Evolutionary conservation across 2,888 invertebrate genomes (phyloP).

Genomic region (Eudemis profundana): DNA sequence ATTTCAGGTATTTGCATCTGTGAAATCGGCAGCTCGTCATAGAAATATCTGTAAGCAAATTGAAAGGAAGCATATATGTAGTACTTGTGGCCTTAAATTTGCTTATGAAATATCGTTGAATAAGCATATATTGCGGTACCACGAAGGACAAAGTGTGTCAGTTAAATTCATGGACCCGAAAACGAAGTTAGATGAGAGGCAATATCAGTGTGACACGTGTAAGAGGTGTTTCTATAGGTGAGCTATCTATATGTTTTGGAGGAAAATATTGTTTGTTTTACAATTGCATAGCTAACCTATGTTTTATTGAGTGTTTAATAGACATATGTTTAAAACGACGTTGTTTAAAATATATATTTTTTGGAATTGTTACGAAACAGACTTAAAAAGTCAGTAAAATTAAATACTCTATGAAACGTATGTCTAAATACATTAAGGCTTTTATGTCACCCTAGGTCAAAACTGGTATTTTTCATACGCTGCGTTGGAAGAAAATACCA

Average conservation of each 20-base stretch:
- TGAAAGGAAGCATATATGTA: slow-evolving; percentile 71
- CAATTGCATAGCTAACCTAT: too few relatives aligned
- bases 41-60: slow-evolving; percentile 68
- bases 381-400: too few relatives aligned
- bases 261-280: background rate
- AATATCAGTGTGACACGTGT: slow-evolving; percentile 86
- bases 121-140: slow-evolving; percentile 76
- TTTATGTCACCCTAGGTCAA: too few relatives aligned
- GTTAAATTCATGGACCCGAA: slow-evolving; percentile 70
- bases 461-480: too few relatives aligned
- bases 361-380: too few relatives aligned
- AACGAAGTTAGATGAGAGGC: slow-evolving; percentile 61
- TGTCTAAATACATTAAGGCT: too few relatives aligned
- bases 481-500: too few relatives aligned
- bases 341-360: too few relatives aligned
- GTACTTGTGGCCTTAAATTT: slow-evolving; percentile 73
- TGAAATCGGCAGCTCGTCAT: slow-evolving; percentile 81
- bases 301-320: too few relatives aligned
- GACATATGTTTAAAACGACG: too few relatives aligned
- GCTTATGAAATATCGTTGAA: slow-evolving; percentile 78
- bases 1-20: slow-evolving; percentile 73
- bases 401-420: too few relatives aligned
- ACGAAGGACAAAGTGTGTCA: slow-evolving; percentile 76
- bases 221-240: slow-evolving; percentile 86
- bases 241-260: slow-evolving; percentile 18